phyloP scores from a whole-genome alignment of 1,140 invertebrate genomes.

The Aphelenchoides besseyi region DNA sequence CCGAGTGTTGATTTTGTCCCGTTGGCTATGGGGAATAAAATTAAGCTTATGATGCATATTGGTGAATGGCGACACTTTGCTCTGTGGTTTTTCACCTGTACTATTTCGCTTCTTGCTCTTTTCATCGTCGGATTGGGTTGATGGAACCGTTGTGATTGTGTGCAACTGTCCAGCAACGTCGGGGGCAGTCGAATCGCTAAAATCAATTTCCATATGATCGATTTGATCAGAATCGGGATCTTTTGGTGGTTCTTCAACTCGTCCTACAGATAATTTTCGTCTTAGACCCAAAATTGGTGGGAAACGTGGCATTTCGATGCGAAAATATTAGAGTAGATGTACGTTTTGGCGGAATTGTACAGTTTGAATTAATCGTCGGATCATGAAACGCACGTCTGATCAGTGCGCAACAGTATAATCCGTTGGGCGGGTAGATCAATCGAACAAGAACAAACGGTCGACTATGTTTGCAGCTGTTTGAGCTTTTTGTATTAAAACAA shows the following conservation, averaged over 20 bases:
- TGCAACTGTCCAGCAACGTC: not conserved
- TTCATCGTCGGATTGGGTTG: not conserved
- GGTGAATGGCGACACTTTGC: constrained; percentile 26
- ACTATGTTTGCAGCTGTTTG: too few relatives aligned
- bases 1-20: constrained; percentile 58
- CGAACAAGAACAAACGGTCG: too few relatives aligned
- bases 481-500: too few relatives aligned
- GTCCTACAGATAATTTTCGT: not conserved
- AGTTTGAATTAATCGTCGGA: too few relatives aligned
- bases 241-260: not conserved
- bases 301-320: not conserved
- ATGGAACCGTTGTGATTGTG: not conserved
- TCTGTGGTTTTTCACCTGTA: constrained; percentile 1
- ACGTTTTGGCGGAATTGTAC: too few relatives aligned
- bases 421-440: too few relatives aligned
- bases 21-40: constrained; percentile 55
- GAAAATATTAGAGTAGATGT: too few relatives aligned
- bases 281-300: not conserved
- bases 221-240: not conserved
- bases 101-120: not conserved
- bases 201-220: constrained; percentile 11
- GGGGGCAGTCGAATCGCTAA: not conserved
- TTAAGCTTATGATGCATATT: constrained; percentile 47
- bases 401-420: too few relatives aligned
- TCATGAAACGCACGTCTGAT: too few relatives aligned